A percentile compares a stretch with the other conserved stretches of the same genome.
phyloP scores from a whole-genome alignment of 1,140 invertebrate genomes.

The Drosophila tristis region DNA sequence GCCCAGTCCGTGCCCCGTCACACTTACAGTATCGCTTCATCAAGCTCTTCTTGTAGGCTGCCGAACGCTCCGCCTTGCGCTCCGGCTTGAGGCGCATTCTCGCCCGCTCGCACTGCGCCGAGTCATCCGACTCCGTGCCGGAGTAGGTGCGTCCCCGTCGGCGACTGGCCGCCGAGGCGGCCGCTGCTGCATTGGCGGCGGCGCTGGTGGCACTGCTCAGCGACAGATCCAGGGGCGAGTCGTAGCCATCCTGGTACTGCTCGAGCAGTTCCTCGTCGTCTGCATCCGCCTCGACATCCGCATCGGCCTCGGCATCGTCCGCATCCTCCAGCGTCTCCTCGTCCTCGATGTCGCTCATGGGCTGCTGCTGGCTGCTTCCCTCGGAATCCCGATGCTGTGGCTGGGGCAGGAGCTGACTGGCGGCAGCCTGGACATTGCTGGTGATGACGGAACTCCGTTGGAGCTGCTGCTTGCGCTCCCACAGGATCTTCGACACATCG shows the following conservation, averaged over 20 bases:
- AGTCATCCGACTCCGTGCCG: constrained; percentile 91
- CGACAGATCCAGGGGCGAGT: constrained; percentile 87
- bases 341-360: constrained; percentile 73
- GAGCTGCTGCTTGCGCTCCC: constrained; percentile 74
- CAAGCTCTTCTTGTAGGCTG: constrained; percentile 94
- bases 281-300: constrained; percentile 63
- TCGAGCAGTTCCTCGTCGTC: constrained; percentile 65
- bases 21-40: constrained; percentile 96
- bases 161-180: constrained; percentile 32
- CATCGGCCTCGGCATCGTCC: constrained; percentile 38
- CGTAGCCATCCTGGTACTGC: constrained; percentile 83
- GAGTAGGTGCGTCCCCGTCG: constrained; percentile 86
- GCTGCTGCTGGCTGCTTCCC: constrained; percentile 33
- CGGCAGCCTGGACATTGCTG: constrained; percentile 25
- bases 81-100: constrained; percentile 79
- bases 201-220: constrained; percentile 79
- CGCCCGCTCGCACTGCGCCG: constrained; percentile 84
- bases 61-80: constrained; percentile 85
- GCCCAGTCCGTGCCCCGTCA: background rate
- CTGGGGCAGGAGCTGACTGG: constrained; percentile 18
- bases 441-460: constrained; percentile 76
- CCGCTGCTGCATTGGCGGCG: constrained; percentile 29
- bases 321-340: constrained; percentile 69
- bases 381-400: constrained; percentile 17
- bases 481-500: constrained; percentile 71